Base-by-base conservation (phyloP, 2,797 vertebrate genomes). In the Sebastes elongatus region DNA sequence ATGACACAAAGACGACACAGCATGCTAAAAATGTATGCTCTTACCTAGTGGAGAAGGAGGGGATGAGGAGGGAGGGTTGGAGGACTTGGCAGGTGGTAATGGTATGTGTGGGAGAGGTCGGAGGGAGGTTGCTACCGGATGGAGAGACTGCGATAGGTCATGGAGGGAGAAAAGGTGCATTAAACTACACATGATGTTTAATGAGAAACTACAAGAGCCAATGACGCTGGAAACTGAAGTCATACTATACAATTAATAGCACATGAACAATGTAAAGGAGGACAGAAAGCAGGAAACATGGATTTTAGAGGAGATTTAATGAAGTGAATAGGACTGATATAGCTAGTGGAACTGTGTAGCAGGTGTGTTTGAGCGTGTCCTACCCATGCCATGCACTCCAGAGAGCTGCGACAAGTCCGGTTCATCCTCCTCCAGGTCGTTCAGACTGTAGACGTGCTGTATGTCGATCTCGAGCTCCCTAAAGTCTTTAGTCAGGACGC, bases 401-500 rank as follows among this genome's bases (percentile, higher is more conserved):
- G 93, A 83, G 35, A 95, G 71, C 71, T 86, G 90, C 1, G 94
- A 81, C 25, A 89, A 60, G 23, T 97, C 96, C 4, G 96, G 93
- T 0, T 98, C 97, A 0, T 98, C 97, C 91, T 98, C 97, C 88
- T 98, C 97, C 80, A 97, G 91, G 90, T 97, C 97, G 0, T 95
- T 96, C 78, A 98, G 95, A 87, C 92, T 97, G 92, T 97, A 98
- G 60, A 98, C 96, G 7, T 96, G 96, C 88, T 96, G 96, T 57
- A 95, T 74, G 83, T 98, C 97, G 0, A 93, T 91, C 20, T 98
- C 97, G 13, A 97, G 95, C 92, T 97, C 96, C 88, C 84, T 90
- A 90, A 97, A 98, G 94, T 98, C 97, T 94, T 98, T 97, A 77
- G 96, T 98, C 65, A 96, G 95, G 85, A 97, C 96, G 3, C 96